These are phyloP conservation scores for Puntigrus tetrazona DNA, from an alignment of 2,113 vertebrate species.

Conservation along the genomic window DNA sequence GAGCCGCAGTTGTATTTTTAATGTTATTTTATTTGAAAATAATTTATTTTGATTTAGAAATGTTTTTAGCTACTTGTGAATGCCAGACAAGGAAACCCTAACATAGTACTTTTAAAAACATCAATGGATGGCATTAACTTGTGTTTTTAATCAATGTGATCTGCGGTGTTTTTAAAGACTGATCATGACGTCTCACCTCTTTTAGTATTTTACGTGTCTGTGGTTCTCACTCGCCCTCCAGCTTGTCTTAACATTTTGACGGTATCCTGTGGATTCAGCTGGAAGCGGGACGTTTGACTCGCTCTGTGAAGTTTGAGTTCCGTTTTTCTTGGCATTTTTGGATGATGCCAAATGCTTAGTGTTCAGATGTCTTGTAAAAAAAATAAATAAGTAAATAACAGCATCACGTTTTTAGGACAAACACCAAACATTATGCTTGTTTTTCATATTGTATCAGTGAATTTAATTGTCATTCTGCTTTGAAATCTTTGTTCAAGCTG, in stretches of 20 bases:
- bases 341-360: conserved; percentile 32
- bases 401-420: conserved; percentile 55
- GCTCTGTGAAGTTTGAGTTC: conserved; percentile 24
- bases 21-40: neutral
- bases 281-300: conserved; percentile 13
- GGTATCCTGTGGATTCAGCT: conserved; percentile 60
- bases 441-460: conserved; percentile 70
- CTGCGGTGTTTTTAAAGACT: neutral
- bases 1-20: neutral
- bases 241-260: conserved; percentile 47
- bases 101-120: neutral
- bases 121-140: neutral
- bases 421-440: conserved; percentile 68
- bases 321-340: conserved; percentile 9
- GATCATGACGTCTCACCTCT: neutral
- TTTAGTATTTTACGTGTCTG: conserved; percentile 42
- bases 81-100: neutral
- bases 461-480: conserved; percentile 65
- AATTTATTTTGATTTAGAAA: neutral
- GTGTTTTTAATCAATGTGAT: neutral
- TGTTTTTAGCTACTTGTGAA: neutral
- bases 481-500: conserved; percentile 74
- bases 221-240: conserved; percentile 30
- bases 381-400: too few species aligned
- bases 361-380: conserved; percentile 35